Evolutionary conservation across 2,797 vertebrate genomes (phyloP).

Genomic region (Syngnathus acus): DNA sequence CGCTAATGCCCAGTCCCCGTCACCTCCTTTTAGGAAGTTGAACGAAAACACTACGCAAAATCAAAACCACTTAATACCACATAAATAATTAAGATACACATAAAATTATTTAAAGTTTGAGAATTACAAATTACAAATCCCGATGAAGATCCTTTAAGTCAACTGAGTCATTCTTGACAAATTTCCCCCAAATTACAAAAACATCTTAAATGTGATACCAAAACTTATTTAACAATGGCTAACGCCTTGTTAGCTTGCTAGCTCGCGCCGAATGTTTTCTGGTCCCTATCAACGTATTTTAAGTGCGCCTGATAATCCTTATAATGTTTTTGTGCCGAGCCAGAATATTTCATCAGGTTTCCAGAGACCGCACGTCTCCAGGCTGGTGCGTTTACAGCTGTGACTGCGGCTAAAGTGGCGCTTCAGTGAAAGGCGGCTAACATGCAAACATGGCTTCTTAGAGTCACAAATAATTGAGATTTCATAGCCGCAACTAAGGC

Average conservation of each 20-base stretch:
- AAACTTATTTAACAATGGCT: too few species aligned
- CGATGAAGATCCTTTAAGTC: too few species aligned
- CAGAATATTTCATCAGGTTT: not conserved
- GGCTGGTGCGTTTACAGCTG: conserved; percentile 21
- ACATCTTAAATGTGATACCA: too few species aligned
- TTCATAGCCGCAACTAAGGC: conserved; percentile 21
- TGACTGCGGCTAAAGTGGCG: conserved; percentile 17
- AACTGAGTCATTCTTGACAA: not conserved
- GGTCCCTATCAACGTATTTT: too few species aligned
- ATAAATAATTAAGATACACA: too few species aligned
- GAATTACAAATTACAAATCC: too few species aligned
- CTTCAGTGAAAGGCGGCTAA: conserved; percentile 34
- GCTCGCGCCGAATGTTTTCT: too few species aligned
- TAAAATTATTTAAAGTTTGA: too few species aligned
- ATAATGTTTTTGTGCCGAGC: not conserved
- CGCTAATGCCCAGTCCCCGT: not conserved
- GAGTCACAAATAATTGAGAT: conserved; percentile 41
- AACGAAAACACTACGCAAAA: not conserved
- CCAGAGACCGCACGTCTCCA: conserved; percentile 2
- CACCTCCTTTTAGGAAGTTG: not conserved
- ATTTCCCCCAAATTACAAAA: not conserved
- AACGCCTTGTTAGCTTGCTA: too few species aligned
- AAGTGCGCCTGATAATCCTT: too few species aligned
- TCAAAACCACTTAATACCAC: not conserved
- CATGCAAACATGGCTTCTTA: conserved; percentile 34